Conservation (phyloP, 2,113 vertebrate species). For the Pardalotus punctatus region DNA sequence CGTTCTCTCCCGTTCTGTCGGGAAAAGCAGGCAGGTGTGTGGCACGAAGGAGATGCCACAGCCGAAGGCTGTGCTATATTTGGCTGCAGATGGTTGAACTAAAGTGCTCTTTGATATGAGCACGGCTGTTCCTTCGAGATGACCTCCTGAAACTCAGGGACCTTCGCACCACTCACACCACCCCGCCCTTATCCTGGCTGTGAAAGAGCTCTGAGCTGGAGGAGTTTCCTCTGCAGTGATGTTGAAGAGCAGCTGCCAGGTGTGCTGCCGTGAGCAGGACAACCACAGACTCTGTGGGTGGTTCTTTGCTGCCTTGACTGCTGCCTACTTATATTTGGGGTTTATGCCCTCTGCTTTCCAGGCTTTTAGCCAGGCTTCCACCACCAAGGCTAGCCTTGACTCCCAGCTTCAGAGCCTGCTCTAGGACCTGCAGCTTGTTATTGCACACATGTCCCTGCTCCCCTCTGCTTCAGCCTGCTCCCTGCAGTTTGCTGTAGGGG, state of each 20-base stretch:
- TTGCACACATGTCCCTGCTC: neutral
- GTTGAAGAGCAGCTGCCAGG: neutral
- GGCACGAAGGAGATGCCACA: neutral
- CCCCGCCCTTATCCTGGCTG: neutral
- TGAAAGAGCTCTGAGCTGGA: neutral
- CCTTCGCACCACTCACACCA: neutral
- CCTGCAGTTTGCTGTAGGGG: neutral
- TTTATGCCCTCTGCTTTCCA: neutral
- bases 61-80: rapidly evolving
- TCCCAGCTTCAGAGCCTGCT: neutral
- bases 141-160: neutral
- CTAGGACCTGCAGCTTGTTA: neutral
- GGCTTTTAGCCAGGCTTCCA: neutral
- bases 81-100: neutral
- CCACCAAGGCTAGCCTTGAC: neutral
- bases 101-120: neutral
- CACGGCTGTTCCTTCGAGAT: neutral
- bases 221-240: neutral
- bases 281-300: neutral
- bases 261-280: rapidly evolving
- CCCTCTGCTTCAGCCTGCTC: neutral
- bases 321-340: rapidly evolving
- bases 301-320: neutral
- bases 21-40: neutral
- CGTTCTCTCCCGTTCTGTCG: rapidly evolving